Base-by-base conservation (phyloP, 2,888 invertebrate species). In the Pyralis farinalis region DNA sequence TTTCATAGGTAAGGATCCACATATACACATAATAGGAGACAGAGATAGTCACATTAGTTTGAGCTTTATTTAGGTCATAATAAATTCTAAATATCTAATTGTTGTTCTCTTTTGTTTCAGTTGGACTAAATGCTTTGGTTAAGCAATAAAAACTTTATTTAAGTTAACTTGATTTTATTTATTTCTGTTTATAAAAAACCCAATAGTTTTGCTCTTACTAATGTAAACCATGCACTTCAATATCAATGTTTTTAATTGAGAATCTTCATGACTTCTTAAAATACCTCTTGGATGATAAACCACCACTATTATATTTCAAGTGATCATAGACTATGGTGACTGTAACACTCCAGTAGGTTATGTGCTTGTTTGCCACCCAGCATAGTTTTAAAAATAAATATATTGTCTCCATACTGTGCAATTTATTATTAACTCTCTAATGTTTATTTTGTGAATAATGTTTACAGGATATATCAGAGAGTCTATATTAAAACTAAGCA, bases 241-340 rank as follows among this genome's bases (percentile, higher is more conserved):
- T 4, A 34, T 28, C 47, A 42, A 32, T 5, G 7, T 21, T 21
- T 21, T 21, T 58, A 40, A 55, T 40, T 49, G 47, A 50, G 55
- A 61, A 64, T 69, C 62, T 66, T 58, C 58, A 51, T 16, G 25
- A 33, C 55, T 53, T 67, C 78, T 78, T 67, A 83, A 82, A 82
- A 78, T 54, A 80, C n/a, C n/a, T n/a, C n/a, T n/a, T n/a, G n/a
- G n/a, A n/a, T n/a, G n/a, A n/a, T n/a, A n/a, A n/a, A n/a, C n/a
- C n/a, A n/a, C n/a, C n/a, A n/a, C n/a, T n/a, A n/a, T n/a, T n/a
- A n/a, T n/a, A n/a, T n/a, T n/a, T n/a, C n/a, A n/a, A n/a, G n/a
- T n/a, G n/a, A n/a, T n/a, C n/a, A n/a, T n/a, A n/a, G n/a, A n/a
- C n/a, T n/a, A n/a, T n/a, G n/a, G n/a, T n/a, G n/a, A n/a, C n/a